Evolutionary conservation across 2,888 invertebrate species (phyloP), one percentile per base, ranked within the genome.

Genomic region (Phlogophora meticulosa): DNA sequence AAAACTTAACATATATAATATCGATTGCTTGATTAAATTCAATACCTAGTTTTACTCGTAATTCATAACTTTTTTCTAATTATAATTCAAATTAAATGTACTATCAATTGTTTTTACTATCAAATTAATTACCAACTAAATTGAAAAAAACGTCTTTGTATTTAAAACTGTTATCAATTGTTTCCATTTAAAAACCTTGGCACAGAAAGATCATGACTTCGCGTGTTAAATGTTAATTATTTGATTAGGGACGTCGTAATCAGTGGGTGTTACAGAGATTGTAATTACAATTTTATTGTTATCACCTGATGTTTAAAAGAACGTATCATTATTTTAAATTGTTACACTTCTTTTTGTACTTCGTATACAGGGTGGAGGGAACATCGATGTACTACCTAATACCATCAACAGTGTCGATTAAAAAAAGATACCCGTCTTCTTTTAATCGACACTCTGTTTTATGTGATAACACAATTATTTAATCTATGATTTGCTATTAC

Each of bases 121-220:
- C 20, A 52, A 76, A 28, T 13, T 45, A 76, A 28, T n/a, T 45
- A 68, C 24, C 11, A 7, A 17, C 42, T 15, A 46, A 42, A 70
- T 70, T 76, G n/a, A n/a, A n/a, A 76, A 55, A 63, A 45, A n/a
- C 36, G 32, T 40, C 46, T 56, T 70, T 46, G 55, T 36, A 48
- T 46, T 76, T 11, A 69, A 76, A 48, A 43, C 48, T 36, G 34
- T 51, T 51, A 56, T 72, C 64, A 72, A 78, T 66, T 57, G 52
- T 63, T 62, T 58, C 46, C 10, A 48, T 22, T 17, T 4, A 17
- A n/a, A 36, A 53, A 51, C 85, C 86, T 86, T 83, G 83, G 59
- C 82, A 80, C 61, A 45, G 58, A 79, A 78, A 59, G 59, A 74
- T 73, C 67, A 76, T 46, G 66, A 69, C 74, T 71, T 75, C 57